phyloP scores from a whole-genome alignment of 2,888 invertebrate species.

The Brenthis daphne region DNA sequence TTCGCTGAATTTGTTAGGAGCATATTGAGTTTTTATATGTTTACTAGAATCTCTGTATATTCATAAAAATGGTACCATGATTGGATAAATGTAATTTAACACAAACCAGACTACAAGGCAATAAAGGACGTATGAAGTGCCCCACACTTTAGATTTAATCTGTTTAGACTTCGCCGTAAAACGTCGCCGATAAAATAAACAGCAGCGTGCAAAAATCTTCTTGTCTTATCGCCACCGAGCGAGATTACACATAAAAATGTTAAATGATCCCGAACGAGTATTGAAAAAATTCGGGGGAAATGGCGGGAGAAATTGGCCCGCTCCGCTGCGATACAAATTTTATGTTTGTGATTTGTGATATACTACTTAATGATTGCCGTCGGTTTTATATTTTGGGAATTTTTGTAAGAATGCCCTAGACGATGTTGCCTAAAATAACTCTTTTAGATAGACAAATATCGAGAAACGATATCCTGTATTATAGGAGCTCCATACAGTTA shows the following conservation, averaged over 20 bases:
- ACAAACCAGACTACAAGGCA: slow-evolving; percentile 64
- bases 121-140: slow-evolving; percentile 61
- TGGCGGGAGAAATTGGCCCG: slow-evolving; percentile 64
- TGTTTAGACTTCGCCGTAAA: slow-evolving; percentile 74
- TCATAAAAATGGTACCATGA: not conserved
- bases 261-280: slow-evolving; percentile 80
- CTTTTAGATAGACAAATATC: too few relatives aligned
- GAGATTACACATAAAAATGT: slow-evolving; percentile 82
- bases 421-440: not conserved
- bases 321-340: slow-evolving; percentile 45
- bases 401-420: slow-evolving; percentile 13
- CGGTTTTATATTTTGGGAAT: slow-evolving; percentile 15
- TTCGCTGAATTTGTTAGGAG: too few relatives aligned
- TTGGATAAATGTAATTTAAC: slow-evolving; percentile 42
- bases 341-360: slow-evolving; percentile 39
- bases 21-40: too few relatives aligned
- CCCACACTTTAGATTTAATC: slow-evolving; percentile 74
- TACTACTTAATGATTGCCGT: slow-evolving; percentile 33
- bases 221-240: slow-evolving; percentile 75
- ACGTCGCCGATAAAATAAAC: slow-evolving; percentile 77
- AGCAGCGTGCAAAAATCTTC: slow-evolving; percentile 72
- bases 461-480: too few relatives aligned
- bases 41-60: too few relatives aligned
- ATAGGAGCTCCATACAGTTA: too few relatives aligned
- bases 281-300: slow-evolving; percentile 77